Conservation (phyloP, 1,140 invertebrate species). For the Amphibalanus amphitrite region DNA sequence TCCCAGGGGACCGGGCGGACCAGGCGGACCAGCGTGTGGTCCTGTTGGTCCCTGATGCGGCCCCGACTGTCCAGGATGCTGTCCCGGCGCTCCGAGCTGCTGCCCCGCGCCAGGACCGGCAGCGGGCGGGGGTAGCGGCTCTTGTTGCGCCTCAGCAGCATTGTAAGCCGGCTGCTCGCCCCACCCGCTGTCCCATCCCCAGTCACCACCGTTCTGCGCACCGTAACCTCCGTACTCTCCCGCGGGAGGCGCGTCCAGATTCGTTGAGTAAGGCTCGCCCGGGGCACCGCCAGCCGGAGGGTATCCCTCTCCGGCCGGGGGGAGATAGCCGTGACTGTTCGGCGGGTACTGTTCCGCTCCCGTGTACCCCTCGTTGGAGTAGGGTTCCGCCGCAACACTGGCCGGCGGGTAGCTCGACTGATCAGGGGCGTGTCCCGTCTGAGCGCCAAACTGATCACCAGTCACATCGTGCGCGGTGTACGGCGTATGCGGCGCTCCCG, state of each 20-base stretch:
- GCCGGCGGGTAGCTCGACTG: neutral
- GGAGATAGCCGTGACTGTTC: neutral
- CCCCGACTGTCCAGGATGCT: too few species aligned
- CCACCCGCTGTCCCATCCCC: constrained; percentile 61
- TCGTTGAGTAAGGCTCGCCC: constrained; percentile 32
- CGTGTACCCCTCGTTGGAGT: neutral
- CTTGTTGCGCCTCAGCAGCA: neutral
- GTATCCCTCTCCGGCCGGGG: neutral
- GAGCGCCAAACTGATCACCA: neutral
- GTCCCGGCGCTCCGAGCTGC: too few species aligned
- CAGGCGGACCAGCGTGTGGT: too few species aligned
- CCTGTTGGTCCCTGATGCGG: too few species aligned
- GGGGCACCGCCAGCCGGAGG: too few species aligned
- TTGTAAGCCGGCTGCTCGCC: constrained; percentile 52
- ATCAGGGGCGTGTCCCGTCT: neutral
- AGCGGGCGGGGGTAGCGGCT: too few species aligned
- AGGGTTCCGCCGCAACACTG: neutral
- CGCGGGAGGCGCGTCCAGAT: constrained; percentile 94
- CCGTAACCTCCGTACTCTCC: constrained; percentile 63
- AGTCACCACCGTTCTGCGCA: constrained; percentile 84
- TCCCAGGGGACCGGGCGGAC: too few species aligned
- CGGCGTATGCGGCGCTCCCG: too few species aligned
- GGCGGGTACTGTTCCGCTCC: neutral
- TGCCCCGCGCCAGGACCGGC: too few species aligned
- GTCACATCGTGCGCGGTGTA: neutral